A percentile compares a stretch with the other conserved stretches of the same genome.
Conservation (phyloP, 2,888 invertebrate genomes). For the Teinopalpus imperialis region DNA sequence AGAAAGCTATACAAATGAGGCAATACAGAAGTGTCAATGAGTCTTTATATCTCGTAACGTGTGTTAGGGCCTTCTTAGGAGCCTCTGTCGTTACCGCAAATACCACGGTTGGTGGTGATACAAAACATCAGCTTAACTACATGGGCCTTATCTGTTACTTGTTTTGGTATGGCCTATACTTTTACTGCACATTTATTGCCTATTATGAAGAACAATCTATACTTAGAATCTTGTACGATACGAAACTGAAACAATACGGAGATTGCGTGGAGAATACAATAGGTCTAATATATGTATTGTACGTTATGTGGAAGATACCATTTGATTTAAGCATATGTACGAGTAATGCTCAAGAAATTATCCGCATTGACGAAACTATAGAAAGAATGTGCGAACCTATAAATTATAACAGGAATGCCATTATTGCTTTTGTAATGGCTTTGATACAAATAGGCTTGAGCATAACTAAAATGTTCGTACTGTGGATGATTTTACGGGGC, state of each 20-base stretch:
- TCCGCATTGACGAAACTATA: constrained; percentile 47
- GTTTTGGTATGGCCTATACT: constrained; percentile 43
- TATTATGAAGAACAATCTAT: constrained; percentile 50
- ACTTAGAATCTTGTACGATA: constrained; percentile 51
- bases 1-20: constrained; percentile 25
- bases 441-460: constrained; percentile 39
- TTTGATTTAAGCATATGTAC: constrained; percentile 41
- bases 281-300: constrained; percentile 41
- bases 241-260: constrained; percentile 56
- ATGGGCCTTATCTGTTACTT: constrained; percentile 41
- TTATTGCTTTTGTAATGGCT: constrained; percentile 34
- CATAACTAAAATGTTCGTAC: constrained; percentile 40
- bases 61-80: constrained; percentile 46
- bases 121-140: constrained; percentile 37
- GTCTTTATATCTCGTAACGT: constrained; percentile 36
- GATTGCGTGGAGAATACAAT: constrained; percentile 51
- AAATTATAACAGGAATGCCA: constrained; percentile 41
- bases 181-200: constrained; percentile 46
- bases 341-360: constrained; percentile 38
- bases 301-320: constrained; percentile 50
- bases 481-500: constrained; percentile 43
- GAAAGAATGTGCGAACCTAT: constrained; percentile 43
- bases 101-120: constrained; percentile 19
- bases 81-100: constrained; percentile 37
- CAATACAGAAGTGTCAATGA: constrained; percentile 40